Evolutionary conservation across 2,888 invertebrate species (phyloP).

Genomic region (Latrodectus hesperus): DNA sequence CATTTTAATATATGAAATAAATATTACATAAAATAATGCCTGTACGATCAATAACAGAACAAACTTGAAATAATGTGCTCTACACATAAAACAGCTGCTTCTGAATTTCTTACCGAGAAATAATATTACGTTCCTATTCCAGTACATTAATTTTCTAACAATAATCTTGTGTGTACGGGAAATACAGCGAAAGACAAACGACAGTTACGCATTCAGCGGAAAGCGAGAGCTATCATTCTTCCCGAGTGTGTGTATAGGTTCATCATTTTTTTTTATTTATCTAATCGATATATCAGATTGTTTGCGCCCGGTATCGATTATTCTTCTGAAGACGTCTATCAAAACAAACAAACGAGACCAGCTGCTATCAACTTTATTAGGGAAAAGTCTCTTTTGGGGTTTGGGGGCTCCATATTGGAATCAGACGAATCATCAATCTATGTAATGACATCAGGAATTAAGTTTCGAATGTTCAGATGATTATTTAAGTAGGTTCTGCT

Average conservation of each 20-base stretch:
- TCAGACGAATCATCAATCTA: neutral
- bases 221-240: neutral
- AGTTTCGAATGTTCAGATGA: neutral
- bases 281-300: slow-evolving; percentile 5
- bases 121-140: neutral
- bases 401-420: neutral
- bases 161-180: neutral
- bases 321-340: slow-evolving; percentile 1
- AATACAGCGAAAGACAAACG: slow-evolving; percentile 1
- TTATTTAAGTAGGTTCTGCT: neutral
- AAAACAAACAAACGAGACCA: neutral
- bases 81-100: no score
- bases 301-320: neutral
- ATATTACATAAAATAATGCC: no score
- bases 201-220: neutral
- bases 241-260: neutral
- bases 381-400: neutral
- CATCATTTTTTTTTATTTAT: neutral
- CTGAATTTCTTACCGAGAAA: neutral
- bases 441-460: neutral
- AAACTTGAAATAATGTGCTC: no score
- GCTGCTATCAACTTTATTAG: neutral
- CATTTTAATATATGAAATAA: no score
- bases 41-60: no score
- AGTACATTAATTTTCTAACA: slow-evolving; percentile 2